Conservation (phyloP, 2,888 invertebrate species). For the Ceratothoa steindachneri region DNA sequence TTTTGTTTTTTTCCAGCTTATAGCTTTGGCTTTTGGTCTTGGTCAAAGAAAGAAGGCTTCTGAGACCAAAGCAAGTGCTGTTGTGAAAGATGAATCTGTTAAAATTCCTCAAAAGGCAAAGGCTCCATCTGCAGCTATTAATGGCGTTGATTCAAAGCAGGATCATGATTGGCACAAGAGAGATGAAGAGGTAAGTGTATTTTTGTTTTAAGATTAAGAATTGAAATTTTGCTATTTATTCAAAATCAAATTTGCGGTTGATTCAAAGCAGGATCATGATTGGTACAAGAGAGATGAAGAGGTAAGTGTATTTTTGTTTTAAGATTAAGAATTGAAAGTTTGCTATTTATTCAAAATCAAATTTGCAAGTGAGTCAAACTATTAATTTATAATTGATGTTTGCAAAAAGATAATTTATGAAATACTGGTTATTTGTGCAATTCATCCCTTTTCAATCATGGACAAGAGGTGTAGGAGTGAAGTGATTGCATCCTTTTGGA, state of each 20-base stretch:
- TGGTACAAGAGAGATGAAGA: slow-evolving; percentile 2
- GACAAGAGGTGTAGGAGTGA: too few relatives aligned
- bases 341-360: too few relatives aligned
- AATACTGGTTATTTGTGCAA: too few relatives aligned
- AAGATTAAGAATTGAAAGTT: too few relatives aligned
- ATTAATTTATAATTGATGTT: too few relatives aligned
- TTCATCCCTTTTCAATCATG: too few relatives aligned
- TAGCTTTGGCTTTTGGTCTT: neutral
- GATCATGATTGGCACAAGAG: neutral
- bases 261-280: slow-evolving; percentile 19
- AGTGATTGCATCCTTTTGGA: too few relatives aligned
- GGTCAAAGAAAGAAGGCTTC: neutral
- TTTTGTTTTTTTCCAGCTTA: neutral
- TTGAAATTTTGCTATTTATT: too few relatives aligned
- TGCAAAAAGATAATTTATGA: too few relatives aligned
- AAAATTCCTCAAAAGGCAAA: neutral
- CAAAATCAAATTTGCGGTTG: too few relatives aligned
- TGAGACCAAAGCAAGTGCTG: neutral
- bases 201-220: too few relatives aligned
- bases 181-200: slow-evolving; percentile 10
- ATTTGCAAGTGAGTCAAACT: slow-evolving; percentile 36
- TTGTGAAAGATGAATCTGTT: neutral
- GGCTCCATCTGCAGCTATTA: neutral
- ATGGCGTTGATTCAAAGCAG: slow-evolving; percentile 25
- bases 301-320: too few relatives aligned